Evolutionary conservation across 35 echinoderm and acorn worm species (phyloP), one percentile per base, ranked within the genome.

Genomic region (Strongylocentrotus purpuratus): DNA sequence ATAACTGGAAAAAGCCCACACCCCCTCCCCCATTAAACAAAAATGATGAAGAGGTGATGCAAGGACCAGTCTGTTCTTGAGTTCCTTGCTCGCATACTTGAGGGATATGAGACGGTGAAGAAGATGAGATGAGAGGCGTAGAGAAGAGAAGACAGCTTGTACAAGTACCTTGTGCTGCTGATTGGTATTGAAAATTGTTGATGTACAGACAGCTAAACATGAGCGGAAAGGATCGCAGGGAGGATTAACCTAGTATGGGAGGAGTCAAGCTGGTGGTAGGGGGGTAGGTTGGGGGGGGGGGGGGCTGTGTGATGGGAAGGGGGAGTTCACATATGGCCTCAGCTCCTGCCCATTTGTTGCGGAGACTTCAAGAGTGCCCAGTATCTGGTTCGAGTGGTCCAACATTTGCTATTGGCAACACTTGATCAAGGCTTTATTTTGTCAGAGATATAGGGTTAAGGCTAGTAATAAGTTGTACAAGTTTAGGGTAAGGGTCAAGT

Each of bases 161-260:
- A 22, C 22, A 9, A 28, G 65, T 15, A 78, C 65, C 65, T 22
- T 0, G 18, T 28, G 25, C 31, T 28, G 25, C 31, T 89, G 87
- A 89, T 89, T 41, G 33, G 87, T n/a, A 89, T 89, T 89, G 87
- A 45, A 89, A 35, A 89, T 89, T 89, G 87, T 89, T 89, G 87
- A 89, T 89, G 87, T 89, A 89, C 45, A 46, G 87, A 35, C 25
- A 25, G 33, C 87, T 33, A 46, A 89, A 89, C 87, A 89, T 33
- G 87, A 89, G 87, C 15, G 33, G 45, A 45, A 46, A 89, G 45
- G 87, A 20, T 33, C 87, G 33, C 33, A 18, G 15, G 87, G 15
- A 89, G 87, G 87, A 89, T 89, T 89, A 89, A n/a, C 65, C 65
- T 78, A 78, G 65, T 78, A n/a, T 78, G 65, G 65, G 65, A 78